Evolutionary conservation across 2,797 vertebrate species (phyloP).

Genomic region (Hipposideros larvatus): DNA sequence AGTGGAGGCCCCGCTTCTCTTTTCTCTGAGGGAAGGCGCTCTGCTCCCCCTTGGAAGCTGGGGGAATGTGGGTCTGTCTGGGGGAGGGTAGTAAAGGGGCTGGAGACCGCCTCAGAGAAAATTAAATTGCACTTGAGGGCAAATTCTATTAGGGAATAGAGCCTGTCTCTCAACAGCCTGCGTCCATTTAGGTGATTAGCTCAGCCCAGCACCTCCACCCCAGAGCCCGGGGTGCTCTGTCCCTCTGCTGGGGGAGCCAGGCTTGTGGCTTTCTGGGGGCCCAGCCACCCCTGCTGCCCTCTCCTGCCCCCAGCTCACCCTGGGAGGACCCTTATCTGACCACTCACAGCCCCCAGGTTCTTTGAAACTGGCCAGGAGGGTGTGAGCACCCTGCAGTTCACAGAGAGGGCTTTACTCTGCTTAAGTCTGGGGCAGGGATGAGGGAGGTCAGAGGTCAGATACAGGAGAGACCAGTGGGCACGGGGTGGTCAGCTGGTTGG

Average conservation of each 20-base stretch:
- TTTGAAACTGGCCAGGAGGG: neutral
- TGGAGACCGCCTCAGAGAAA: slow-evolving; percentile 91
- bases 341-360: neutral
- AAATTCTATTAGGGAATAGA: slow-evolving; percentile 99
- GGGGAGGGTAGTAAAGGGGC: slow-evolving; percentile 85
- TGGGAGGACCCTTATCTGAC: neutral
- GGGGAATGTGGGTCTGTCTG: slow-evolving; percentile 82
- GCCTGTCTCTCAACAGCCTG: slow-evolving; percentile 94
- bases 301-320: neutral
- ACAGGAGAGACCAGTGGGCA: neutral
- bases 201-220: slow-evolving; percentile 83
- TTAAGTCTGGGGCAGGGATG: neutral
- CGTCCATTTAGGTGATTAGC: slow-evolving; percentile 97
- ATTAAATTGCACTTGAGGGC: slow-evolving; percentile 99
- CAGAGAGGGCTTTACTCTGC: neutral
- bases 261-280: neutral
- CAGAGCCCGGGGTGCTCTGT: slow-evolving; percentile 9
- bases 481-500: neutral
- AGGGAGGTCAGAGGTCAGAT: neutral
- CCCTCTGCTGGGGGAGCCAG: neutral
- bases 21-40: slow-evolving; percentile 66
- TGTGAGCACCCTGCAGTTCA: neutral
- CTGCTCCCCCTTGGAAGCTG: slow-evolving; percentile 76
- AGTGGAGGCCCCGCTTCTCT: slow-evolving; percentile 63
- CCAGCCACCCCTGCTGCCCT: neutral